These are phyloP conservation scores for Sterrhoptilus dennistouni DNA, from an alignment of 2,113 vertebrate genomes.

Conservation along the genomic window DNA sequence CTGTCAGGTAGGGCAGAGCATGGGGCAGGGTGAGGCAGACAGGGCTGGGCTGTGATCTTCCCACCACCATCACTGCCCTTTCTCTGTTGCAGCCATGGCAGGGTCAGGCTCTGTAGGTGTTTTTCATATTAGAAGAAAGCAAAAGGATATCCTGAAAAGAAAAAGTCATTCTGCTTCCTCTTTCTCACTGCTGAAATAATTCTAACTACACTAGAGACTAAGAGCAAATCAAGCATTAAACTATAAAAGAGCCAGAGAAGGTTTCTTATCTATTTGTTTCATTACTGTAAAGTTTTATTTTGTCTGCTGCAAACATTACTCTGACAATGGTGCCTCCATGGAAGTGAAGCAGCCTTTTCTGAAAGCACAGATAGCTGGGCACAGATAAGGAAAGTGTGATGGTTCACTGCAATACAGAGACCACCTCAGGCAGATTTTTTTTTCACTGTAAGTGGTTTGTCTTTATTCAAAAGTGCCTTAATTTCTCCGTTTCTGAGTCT, in stretches of 20 bases:
- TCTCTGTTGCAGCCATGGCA: not conserved
- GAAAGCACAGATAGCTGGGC: not conserved
- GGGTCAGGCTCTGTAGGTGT: not conserved
- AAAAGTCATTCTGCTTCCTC: not conserved
- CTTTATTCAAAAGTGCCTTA: not conserved
- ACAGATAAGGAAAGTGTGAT: not conserved
- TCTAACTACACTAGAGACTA: not conserved
- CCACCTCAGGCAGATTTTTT: not conserved
- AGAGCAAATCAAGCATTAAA: not conserved
- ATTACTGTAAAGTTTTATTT: not conserved
- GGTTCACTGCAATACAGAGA: not conserved
- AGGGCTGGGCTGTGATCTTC: not conserved
- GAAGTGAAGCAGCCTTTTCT: not conserved
- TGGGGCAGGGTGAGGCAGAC: not conserved
- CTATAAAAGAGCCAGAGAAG: not conserved
- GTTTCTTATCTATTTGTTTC: not conserved
- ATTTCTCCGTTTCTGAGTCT: not conserved
- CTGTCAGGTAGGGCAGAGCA: not conserved
- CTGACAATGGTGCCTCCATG: not conserved
- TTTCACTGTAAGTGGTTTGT: not conserved
- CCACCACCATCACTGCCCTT: not conserved
- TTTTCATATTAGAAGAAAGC: not conserved
- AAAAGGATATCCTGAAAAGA: not conserved
- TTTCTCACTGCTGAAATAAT: not conserved
- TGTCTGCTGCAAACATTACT: not conserved